These are phyloP conservation scores for Schrankia costaestrigalis DNA, from an alignment of 2,888 invertebrate species.

Conservation along the genomic window DNA sequence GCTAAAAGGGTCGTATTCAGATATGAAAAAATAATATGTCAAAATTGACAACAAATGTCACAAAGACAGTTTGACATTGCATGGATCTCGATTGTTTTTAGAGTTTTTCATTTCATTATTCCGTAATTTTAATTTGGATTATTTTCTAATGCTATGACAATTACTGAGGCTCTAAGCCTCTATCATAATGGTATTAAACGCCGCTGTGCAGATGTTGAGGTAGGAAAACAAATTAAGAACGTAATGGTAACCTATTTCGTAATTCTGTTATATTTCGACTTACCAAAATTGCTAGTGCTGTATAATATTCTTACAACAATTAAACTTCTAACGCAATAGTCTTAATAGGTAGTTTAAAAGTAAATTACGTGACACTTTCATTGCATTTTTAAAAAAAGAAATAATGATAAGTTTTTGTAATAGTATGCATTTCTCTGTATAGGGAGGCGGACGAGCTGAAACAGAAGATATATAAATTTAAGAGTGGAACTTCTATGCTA, in stretches of 20 bases:
- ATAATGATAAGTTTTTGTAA: neutral
- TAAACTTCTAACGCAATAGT: neutral
- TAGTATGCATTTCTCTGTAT: slow-evolving; percentile 8
- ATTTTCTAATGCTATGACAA: slow-evolving; percentile 74
- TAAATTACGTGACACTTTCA: too few species aligned
- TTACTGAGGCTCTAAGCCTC: slow-evolving; percentile 74
- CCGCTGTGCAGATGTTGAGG: slow-evolving; percentile 88
- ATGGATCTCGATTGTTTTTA: slow-evolving; percentile 71
- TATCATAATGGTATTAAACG: slow-evolving; percentile 86
- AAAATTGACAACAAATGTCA: too few species aligned
- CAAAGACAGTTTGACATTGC: slow-evolving; percentile 39
- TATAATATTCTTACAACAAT: too few species aligned
- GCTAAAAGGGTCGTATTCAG: too few species aligned
- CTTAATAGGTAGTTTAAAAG: too few species aligned
- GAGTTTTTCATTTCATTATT: slow-evolving; percentile 53
- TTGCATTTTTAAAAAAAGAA: too few species aligned
- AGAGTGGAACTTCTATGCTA: slow-evolving; percentile 77
- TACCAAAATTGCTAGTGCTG: too few species aligned
- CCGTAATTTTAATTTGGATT: slow-evolving; percentile 48
- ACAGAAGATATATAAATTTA: slow-evolving; percentile 83
- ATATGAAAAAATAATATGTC: too few species aligned
- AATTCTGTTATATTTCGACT: slow-evolving; percentile 15
- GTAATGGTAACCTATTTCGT: slow-evolving; percentile 24
- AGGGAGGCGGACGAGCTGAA: slow-evolving; percentile 89
- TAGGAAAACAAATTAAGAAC: slow-evolving; percentile 64